phyloP scores from a whole-genome alignment of 2,888 invertebrate species.

The Nematopogon swammerdamellus region DNA sequence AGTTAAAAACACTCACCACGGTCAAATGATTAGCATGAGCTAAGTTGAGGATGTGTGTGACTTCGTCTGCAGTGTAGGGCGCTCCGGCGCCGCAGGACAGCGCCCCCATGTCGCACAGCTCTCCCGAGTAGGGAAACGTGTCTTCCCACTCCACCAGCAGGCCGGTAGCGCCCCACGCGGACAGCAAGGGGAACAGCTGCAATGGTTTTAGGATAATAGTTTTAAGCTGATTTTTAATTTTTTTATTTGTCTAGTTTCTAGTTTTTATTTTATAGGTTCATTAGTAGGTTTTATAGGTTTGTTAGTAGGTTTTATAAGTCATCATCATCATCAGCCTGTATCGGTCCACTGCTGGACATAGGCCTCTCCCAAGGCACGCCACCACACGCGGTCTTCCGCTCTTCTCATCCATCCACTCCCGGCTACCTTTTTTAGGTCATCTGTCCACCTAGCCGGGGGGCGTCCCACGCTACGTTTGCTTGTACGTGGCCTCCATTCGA shows the following conservation, averaged over 20 bases:
- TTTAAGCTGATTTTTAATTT: slow-evolving; percentile 21
- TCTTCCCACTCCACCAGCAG: slow-evolving; percentile 87
- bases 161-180: slow-evolving; percentile 75
- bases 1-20: slow-evolving; percentile 64
- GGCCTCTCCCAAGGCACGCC: too few relatives aligned
- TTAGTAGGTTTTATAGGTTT: too few relatives aligned
- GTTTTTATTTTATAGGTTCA: too few relatives aligned
- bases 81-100: slow-evolving; percentile 46
- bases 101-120: slow-evolving; percentile 59
- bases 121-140: slow-evolving; percentile 75
- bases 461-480: too few relatives aligned
- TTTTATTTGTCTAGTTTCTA: background rate
- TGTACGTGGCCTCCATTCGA: too few relatives aligned
- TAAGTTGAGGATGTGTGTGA: slow-evolving; percentile 61
- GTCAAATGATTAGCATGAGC: slow-evolving; percentile 64
- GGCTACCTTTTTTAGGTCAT: too few relatives aligned
- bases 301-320: too few relatives aligned
- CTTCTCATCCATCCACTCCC: too few relatives aligned
- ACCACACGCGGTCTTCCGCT: too few relatives aligned
- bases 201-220: slow-evolving; percentile 22
- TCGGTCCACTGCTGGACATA: too few relatives aligned
- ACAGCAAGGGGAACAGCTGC: slow-evolving; percentile 59
- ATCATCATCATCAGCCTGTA: too few relatives aligned
- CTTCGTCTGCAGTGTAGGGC: slow-evolving; percentile 66
- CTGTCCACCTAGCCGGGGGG: too few relatives aligned